Percentiles rank a stretch among this genome's conserved stretches.
Evolutionary conservation across 2,113 vertebrate species (phyloP).

Genomic region (Tachysurus fulvidraco): DNA sequence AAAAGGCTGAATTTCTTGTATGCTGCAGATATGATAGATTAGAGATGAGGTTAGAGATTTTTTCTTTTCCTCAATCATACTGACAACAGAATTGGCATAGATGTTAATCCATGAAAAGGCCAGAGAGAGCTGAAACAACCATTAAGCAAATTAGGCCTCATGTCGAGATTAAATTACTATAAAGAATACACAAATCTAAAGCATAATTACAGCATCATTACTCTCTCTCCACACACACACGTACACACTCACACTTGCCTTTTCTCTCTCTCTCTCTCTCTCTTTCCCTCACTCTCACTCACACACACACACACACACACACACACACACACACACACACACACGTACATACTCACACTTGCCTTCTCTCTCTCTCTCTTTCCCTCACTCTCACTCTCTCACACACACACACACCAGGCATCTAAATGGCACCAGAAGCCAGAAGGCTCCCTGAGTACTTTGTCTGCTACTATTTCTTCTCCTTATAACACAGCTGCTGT

Average conservation of each 20-base stretch:
- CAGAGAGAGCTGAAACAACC: neutral
- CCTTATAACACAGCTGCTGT: neutral
- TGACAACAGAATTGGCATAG: slow-evolving; percentile 7
- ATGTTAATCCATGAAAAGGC: neutral
- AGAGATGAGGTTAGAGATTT: neutral
- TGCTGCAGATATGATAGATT: neutral
- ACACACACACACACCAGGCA: slow-evolving; percentile 10
- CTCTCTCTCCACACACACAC: neutral
- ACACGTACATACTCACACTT: neutral
- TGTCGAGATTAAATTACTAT: slow-evolving; percentile 41
- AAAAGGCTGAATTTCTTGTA: neutral
- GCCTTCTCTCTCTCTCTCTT: neutral
- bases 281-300: slow-evolving; percentile 1
- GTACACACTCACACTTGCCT: neutral
- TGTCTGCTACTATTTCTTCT: slow-evolving; percentile 40
- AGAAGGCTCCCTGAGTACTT: slow-evolving; percentile 46
- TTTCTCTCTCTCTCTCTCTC: neutral
- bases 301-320: neutral
- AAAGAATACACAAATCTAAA: slow-evolving; percentile 31
- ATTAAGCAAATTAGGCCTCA: neutral
- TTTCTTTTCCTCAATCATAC: neutral
- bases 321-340: slow-evolving; percentile 18
- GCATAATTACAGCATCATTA: slow-evolving; percentile 42
- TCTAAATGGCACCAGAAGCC: slow-evolving; percentile 48
- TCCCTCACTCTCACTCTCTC: neutral